Conservation (phyloP, 2,113 vertebrate species). For the Anoplopoma fimbria region DNA sequence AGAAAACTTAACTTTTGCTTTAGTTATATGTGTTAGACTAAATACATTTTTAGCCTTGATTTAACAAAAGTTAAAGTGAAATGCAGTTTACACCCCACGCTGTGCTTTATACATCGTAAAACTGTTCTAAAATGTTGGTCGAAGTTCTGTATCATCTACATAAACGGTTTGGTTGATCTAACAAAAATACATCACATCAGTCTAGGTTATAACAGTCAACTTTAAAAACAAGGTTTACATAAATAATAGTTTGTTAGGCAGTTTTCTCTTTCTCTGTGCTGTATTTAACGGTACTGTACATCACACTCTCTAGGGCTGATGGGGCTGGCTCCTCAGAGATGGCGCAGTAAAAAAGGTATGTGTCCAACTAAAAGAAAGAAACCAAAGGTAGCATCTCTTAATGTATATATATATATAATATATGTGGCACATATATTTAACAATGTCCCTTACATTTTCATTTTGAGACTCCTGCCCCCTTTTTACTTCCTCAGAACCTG, state of each 20-base stretch:
- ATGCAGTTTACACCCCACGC: neutral
- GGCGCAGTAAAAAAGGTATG: conserved; percentile 26
- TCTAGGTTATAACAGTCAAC: neutral
- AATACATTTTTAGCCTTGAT: neutral
- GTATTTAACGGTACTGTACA: conserved; percentile 17
- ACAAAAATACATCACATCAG: neutral
- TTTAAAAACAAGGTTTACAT: neutral
- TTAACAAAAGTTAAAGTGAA: neutral
- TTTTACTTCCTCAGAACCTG: conserved; percentile 7
- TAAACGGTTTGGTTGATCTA: neutral
- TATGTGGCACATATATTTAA: neutral
- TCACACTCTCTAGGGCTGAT: neutral
- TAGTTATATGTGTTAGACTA: neutral
- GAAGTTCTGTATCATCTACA: neutral
- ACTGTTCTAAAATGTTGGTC: neutral
- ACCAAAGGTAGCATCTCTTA: neutral
- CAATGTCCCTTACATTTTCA: neutral
- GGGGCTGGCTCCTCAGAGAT: conserved; percentile 30
- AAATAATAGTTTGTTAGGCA: neutral
- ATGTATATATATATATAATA: no score
- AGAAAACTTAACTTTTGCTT: neutral
- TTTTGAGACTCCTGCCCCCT: neutral
- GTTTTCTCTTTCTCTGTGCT: neutral
- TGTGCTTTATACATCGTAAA: neutral
- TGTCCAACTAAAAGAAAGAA: conserved; percentile 7